A percentile compares a stretch with the other conserved stretches of the same genome.
These are phyloP conservation scores for Andrena minutula DNA, from an alignment of 2,888 invertebrate genomes.

Conservation along the genomic window DNA sequence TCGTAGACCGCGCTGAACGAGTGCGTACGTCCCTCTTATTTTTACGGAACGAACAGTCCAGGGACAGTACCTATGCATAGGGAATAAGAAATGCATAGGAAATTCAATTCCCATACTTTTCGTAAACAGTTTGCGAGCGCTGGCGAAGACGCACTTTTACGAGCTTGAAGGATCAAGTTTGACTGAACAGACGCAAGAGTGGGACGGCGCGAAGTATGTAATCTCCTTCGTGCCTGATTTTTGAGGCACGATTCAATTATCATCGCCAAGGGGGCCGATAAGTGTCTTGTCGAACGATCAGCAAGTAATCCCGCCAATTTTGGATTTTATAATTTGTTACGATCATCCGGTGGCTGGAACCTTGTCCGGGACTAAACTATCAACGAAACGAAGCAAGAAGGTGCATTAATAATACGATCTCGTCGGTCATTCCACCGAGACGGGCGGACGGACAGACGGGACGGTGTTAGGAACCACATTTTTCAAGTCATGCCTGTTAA, in stretches of 20 bases:
- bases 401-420: constrained; percentile 82
- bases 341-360: constrained; percentile 42
- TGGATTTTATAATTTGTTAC: constrained; percentile 68
- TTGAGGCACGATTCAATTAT: constrained; percentile 42
- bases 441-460: constrained; percentile 72
- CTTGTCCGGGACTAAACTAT: constrained; percentile 68
- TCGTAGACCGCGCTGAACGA: too few relatives aligned
- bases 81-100: too few relatives aligned
- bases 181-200: neutral
- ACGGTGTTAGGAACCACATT: constrained; percentile 83
- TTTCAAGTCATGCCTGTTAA: constrained; percentile 84
- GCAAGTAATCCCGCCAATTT: constrained; percentile 63
- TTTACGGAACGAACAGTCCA: too few relatives aligned
- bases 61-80: too few relatives aligned
- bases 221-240: neutral
- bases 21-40: too few relatives aligned
- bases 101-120: too few relatives aligned
- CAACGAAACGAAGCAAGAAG: constrained; percentile 79
- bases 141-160: too few relatives aligned
- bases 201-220: neutral
- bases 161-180: neutral
- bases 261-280: constrained; percentile 27
- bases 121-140: too few relatives aligned
- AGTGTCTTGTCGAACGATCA: constrained; percentile 39
- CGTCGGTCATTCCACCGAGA: constrained; percentile 76